Conservation (phyloP, 2,113 vertebrate species). For the Coryphaenoides rupestris region DNA sequence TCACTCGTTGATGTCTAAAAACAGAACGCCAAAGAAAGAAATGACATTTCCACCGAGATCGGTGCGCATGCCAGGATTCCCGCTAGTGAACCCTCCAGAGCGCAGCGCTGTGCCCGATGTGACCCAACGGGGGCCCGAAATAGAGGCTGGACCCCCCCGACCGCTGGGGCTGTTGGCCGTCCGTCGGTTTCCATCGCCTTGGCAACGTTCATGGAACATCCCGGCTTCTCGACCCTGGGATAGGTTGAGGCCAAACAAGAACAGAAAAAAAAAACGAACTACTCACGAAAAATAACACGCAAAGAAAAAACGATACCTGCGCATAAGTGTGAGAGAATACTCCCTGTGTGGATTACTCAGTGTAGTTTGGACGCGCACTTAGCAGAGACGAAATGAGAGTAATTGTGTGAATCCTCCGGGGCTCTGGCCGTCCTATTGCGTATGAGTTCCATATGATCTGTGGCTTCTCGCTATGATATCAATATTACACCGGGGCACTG, state of each 20-base stretch:
- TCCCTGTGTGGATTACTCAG: no score
- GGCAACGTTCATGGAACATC: constrained; percentile 32
- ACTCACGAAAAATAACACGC: no score
- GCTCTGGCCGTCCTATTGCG: no score
- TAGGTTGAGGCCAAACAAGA: background rate
- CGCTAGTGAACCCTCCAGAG: constrained; percentile 49
- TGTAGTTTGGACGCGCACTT: no score
- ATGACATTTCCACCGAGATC: constrained; percentile 53
- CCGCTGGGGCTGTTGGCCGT: constrained; percentile 46
- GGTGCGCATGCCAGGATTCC: constrained; percentile 34
- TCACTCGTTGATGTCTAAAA: constrained; percentile 53
- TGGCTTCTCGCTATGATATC: no score
- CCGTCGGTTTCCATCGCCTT: constrained; percentile 63
- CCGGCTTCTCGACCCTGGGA: background rate
- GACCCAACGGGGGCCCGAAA: constrained; percentile 54
- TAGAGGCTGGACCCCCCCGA: constrained; percentile 55
- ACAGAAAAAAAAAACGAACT: no score
- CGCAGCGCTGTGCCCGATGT: constrained; percentile 31
- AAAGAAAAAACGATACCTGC: no score
- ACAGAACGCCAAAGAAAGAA: constrained; percentile 35
- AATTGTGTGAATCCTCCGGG: no score
- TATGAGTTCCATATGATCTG: no score
- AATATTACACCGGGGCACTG: no score
- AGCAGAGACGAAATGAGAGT: no score
- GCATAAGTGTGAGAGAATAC: no score